These are phyloP conservation scores for Cremastobaeus sp. DNA, from an alignment of 2,888 invertebrate genomes.

Conservation along the genomic window DNA sequence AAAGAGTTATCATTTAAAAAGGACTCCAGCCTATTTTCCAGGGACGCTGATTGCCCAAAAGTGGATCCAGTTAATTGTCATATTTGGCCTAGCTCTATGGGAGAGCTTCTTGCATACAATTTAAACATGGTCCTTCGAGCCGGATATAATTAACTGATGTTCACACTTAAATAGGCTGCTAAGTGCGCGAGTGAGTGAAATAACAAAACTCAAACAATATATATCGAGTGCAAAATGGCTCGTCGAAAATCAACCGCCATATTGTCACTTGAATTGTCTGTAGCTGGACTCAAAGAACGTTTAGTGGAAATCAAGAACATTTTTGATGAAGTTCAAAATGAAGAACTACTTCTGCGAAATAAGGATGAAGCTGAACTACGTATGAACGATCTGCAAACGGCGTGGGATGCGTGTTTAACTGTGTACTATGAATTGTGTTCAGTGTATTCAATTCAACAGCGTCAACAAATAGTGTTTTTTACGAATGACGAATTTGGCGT, in stretches of 20 bases:
- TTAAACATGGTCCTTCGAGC: no score
- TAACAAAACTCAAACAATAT: no score
- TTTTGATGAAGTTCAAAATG: not conserved
- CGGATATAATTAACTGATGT: no score
- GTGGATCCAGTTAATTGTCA: no score
- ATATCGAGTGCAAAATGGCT: no score
- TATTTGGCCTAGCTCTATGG: no score
- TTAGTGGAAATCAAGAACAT: not conserved
- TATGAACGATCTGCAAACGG: not conserved
- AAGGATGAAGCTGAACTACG: not conserved
- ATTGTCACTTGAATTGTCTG: not conserved
- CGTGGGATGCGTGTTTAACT: not conserved
- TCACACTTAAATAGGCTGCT: no score
- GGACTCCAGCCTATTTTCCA: no score
- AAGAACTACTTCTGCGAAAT: not conserved
- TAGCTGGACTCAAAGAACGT: not conserved
- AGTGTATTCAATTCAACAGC: not conserved
- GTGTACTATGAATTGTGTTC: not conserved
- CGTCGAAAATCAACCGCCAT: not conserved
- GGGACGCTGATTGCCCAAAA: no score
- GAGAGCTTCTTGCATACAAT: no score
- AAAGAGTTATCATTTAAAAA: no score
- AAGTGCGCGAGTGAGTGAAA: no score
- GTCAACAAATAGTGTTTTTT: not conserved
- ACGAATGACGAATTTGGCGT: not conserved